Base-by-base conservation (phyloP, 53 echinoderm and acorn worm genomes). In the Patiria pectinifera region DNA sequence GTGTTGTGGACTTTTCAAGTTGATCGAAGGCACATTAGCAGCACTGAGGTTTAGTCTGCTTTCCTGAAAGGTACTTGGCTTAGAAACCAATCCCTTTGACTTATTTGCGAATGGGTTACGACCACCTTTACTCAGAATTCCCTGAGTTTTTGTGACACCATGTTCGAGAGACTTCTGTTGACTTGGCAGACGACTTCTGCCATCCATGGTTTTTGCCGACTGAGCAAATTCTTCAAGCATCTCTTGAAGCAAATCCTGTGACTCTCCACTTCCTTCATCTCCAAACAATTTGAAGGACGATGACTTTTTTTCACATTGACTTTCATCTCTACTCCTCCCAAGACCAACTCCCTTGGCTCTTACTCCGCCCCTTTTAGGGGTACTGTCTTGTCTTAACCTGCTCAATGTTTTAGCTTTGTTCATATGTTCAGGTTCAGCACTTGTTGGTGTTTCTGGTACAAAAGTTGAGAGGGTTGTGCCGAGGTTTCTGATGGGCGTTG, bases 381-480 rank as follows among this genome's bases (percentile, higher is more conserved):
- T 60, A 19, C 48, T n/a, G 44, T 48, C 8, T 60, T 22, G 53
- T 75, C 46, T 24, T 18, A 15, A 9, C 14, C 35, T 63, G 18
- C 43, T 72, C 15, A 59, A 12, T 58, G 75, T 44, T 23, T 78
- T 45, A 23, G 46, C 80, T 14, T 48, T 63, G 48, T 35, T 71
- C 44, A 59, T 11, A n/a, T 23, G 59, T 49, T n/a, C 69, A 18
- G 59, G 76, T 59, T 82, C 45, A 21, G 80, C 69, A 85, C 84
- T 80, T 6, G 85, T 78, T 78, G 94, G 94, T 47, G 94, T 94
- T 48, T 94, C 94, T 71, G 94, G 92, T 59, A 94, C 84, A 61
- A 62, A 49, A n/a, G 59, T 80, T 9, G 70, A n/a, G 35, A 83
- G 63, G 61, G 45, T 6, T 59, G 23, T 19, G 13, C 80, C 18